Conservation (phyloP, 2,888 invertebrate genomes). For the Endomychus coccineus region DNA sequence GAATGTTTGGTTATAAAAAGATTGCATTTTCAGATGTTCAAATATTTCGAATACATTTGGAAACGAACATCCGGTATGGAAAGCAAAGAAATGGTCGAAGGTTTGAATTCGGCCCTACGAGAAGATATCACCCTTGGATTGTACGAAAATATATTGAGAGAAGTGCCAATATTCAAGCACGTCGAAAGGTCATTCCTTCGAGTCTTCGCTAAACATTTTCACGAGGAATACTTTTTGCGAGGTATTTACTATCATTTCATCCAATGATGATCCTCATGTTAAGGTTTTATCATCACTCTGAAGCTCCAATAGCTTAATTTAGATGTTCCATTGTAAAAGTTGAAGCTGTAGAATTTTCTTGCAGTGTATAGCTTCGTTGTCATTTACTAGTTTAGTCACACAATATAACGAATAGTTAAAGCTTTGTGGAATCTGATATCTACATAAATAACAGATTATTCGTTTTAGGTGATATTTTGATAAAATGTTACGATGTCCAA, state of each 20-base stretch:
- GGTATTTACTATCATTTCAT: no score
- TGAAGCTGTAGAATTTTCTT: no score
- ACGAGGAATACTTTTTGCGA: conserved; percentile 48
- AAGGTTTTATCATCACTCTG: no score
- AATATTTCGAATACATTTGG: conserved; percentile 51
- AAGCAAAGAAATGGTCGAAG: conserved; percentile 48
- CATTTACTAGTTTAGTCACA: no score
- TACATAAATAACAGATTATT: no score
- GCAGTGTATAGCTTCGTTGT: no score
- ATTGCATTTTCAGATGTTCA: conserved; percentile 47
- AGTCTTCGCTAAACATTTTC: conserved; percentile 48
- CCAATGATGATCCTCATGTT: no score
- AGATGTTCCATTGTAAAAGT: no score
- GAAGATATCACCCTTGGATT: conserved; percentile 49
- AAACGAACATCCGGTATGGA: conserved; percentile 48
- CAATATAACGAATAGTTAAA: no score
- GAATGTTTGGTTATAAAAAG: no score
- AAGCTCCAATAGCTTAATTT: no score
- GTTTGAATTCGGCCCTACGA: conserved; percentile 47
- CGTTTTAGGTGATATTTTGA: conserved; percentile 41
- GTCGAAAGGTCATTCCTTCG: conserved; percentile 50
- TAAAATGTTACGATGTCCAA: conserved; percentile 47
- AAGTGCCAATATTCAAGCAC: conserved; percentile 49
- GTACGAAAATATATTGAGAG: conserved; percentile 48
- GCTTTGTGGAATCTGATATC: no score